phyloP scores from a whole-genome alignment of 2,797 vertebrate species.

The Neopelma chrysocephalum region DNA sequence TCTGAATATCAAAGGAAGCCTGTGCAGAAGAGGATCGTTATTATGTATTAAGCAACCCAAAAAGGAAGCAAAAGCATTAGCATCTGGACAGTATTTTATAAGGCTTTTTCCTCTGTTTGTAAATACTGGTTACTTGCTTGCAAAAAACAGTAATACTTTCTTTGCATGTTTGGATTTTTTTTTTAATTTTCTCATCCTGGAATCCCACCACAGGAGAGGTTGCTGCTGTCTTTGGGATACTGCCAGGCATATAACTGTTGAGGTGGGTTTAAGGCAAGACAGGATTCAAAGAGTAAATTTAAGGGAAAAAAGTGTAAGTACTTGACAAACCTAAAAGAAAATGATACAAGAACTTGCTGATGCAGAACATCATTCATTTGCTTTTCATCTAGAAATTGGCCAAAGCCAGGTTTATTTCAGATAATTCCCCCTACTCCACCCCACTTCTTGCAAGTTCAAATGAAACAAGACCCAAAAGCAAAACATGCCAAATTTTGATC shows the following conservation, averaged over 20 bases:
- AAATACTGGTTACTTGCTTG: neutral
- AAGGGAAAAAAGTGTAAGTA: neutral
- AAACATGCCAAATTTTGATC: neutral
- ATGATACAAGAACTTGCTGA: neutral
- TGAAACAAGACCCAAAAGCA: neutral
- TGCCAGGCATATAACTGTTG: neutral
- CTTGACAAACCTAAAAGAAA: neutral
- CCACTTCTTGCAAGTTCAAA: neutral
- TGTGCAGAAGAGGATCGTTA: neutral
- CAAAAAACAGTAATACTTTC: neutral
- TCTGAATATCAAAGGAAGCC: neutral
- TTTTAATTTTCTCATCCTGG: neutral
- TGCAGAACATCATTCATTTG: neutral
- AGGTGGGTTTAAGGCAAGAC: neutral
- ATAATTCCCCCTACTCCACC: neutral
- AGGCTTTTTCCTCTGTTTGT: neutral
- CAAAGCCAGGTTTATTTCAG: neutral
- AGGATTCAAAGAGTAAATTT: neutral
- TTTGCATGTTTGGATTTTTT: neutral
- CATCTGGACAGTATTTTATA: neutral
- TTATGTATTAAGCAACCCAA: neutral
- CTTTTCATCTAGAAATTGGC: constrained; percentile 20
- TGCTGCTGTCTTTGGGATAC: constrained; percentile 4
- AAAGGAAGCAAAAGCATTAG: neutral
- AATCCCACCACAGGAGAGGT: neutral